These are phyloP conservation scores for Sinohyriopsis cumingii DNA, from an alignment of 2,888 invertebrate species.

Conservation along the genomic window DNA sequence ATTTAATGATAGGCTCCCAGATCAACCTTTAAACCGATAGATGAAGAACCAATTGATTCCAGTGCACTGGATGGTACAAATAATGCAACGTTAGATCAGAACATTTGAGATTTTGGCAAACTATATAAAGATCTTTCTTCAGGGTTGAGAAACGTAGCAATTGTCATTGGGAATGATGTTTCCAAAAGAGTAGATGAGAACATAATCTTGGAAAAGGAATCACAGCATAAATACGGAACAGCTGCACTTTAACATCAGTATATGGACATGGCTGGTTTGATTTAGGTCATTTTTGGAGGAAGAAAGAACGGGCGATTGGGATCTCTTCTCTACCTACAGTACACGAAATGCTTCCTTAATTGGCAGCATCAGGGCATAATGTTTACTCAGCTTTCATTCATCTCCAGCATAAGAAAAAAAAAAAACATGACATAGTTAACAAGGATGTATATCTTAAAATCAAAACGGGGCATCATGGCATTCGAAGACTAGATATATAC, in stretches of 20 bases:
- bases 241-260: slow-evolving; percentile 18
- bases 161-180: neutral
- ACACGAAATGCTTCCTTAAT: slow-evolving; percentile 13
- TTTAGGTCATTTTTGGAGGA: slow-evolving; percentile 9
- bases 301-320: slow-evolving; percentile 7
- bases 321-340: no score
- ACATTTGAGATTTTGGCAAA: neutral
- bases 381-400: slow-evolving; percentile 31
- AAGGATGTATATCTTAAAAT: slow-evolving; percentile 32
- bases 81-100: neutral
- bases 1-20: slow-evolving; percentile 4
- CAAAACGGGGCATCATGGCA: slow-evolving; percentile 30
- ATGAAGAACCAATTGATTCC: neutral
- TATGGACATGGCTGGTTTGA: slow-evolving; percentile 19
- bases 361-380: slow-evolving; percentile 42
- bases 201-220: neutral
- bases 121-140: neutral
- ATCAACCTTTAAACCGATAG: neutral
- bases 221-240: neutral
- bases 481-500: slow-evolving; percentile 35
- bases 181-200: neutral
- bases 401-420: slow-evolving; percentile 16
- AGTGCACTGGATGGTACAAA: slow-evolving; percentile 1
- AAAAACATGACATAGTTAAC: slow-evolving; percentile 11
- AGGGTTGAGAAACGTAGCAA: neutral